A percentile compares a stretch with the other conserved stretches of the same genome.
Conservation (phyloP, 1,140 invertebrate species). For the Telenomus remus region DNA sequence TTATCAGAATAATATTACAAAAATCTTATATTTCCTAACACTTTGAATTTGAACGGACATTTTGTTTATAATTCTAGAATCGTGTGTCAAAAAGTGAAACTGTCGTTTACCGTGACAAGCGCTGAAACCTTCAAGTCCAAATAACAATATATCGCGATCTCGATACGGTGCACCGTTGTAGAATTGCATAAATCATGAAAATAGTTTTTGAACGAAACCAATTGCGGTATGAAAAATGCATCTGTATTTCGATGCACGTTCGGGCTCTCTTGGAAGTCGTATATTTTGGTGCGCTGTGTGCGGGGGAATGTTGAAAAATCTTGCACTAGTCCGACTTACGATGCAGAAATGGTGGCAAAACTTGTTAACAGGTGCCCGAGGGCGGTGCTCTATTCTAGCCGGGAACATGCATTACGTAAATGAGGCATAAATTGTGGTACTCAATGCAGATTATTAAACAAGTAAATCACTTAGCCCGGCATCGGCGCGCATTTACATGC, state of each 20-base stretch:
- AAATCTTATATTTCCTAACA: not conserved
- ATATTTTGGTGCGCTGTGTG: too few relatives aligned
- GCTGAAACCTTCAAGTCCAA: too few relatives aligned
- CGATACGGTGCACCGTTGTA: too few relatives aligned
- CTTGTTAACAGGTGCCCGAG: slow-evolving; percentile 63
- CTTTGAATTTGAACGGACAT: not conserved
- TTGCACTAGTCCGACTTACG: slow-evolving; percentile 27
- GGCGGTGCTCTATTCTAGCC: slow-evolving; percentile 46
- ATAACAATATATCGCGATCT: too few relatives aligned
- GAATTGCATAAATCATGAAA: slow-evolving; percentile 38
- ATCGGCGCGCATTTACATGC: slow-evolving; percentile 56
- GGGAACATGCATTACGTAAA: slow-evolving; percentile 62
- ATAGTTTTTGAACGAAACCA: slow-evolving; percentile 18
- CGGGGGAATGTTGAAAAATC: slow-evolving; percentile 25
- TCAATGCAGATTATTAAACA: slow-evolving; percentile 67
- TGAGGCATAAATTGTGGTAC: slow-evolving; percentile 63
- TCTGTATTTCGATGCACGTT: slow-evolving; percentile 24
- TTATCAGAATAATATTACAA: slow-evolving; percentile 2
- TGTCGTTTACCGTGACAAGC: too few relatives aligned
- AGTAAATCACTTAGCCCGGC: slow-evolving; percentile 61
- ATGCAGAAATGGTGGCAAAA: slow-evolving; percentile 35
- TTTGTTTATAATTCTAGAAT: too few relatives aligned
- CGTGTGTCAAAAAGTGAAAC: too few relatives aligned
- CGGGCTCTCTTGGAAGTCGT: too few relatives aligned
- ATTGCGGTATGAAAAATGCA: slow-evolving; percentile 32